A percentile compares a stretch with the other conserved stretches of the same genome.
phyloP scores from a whole-genome alignment of 2,888 invertebrate genomes.

The Pegoplata infirma region DNA sequence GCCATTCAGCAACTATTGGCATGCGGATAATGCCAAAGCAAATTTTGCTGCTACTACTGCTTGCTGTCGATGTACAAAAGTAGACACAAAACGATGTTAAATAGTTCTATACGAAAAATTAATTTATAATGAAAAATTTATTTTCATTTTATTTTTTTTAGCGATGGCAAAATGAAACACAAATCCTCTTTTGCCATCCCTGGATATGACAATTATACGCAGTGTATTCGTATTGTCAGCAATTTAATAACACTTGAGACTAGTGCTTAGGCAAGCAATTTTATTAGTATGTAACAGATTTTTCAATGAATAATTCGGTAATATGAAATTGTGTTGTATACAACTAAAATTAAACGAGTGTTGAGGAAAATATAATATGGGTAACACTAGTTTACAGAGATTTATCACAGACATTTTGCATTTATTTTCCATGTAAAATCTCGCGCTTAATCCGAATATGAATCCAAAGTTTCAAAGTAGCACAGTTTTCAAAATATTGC shows the following conservation, averaged over 20 bases:
- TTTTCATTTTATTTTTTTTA: too few relatives aligned
- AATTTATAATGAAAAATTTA: conserved; percentile 17
- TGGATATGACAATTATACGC: conserved; percentile 24
- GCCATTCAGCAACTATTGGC: neutral
- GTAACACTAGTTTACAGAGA: too few relatives aligned
- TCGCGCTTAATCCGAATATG: too few relatives aligned
- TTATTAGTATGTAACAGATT: neutral
- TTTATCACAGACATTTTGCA: too few relatives aligned
- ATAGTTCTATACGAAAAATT: conserved; percentile 26
- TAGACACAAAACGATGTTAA: conserved; percentile 16
- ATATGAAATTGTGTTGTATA: too few relatives aligned
- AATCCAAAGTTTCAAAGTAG: too few relatives aligned
- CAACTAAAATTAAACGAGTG: too few relatives aligned
- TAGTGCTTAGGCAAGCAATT: conserved; percentile 20
- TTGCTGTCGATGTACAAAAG: too few relatives aligned
- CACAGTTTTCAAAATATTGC: too few relatives aligned
- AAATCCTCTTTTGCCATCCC: conserved; percentile 3
- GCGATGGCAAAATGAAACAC: neutral
- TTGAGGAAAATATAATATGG: too few relatives aligned
- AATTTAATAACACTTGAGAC: conserved; percentile 19
- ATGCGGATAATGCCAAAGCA: neutral
- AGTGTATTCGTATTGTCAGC: conserved; percentile 26
- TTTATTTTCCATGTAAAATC: too few relatives aligned
- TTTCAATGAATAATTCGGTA: too few relatives aligned
- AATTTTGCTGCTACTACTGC: neutral